phyloP scores from a whole-genome alignment of 1,140 invertebrate genomes.

The Caerostris darwini region DNA sequence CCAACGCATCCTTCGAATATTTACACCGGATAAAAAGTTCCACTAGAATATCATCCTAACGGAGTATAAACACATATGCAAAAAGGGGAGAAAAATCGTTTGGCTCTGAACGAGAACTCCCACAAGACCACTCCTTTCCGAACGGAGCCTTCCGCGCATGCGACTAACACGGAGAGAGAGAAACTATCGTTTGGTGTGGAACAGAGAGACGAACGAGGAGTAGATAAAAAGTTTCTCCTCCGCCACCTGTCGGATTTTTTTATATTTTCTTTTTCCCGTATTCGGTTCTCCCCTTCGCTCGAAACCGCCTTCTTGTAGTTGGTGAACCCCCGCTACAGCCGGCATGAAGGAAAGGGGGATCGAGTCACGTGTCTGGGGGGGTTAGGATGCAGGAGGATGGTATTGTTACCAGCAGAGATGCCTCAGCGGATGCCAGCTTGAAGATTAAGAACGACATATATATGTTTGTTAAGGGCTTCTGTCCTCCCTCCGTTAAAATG shows the following conservation, averaged over 20 bases:
- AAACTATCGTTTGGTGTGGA: constrained; percentile 55
- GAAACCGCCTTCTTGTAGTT: not conserved
- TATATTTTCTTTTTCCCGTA: constrained; percentile 7
- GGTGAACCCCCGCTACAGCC: constrained; percentile 57
- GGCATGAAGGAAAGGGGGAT: not conserved
- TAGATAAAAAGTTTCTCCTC: constrained; percentile 52
- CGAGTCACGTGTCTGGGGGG: constrained; percentile 45
- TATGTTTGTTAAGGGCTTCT: not conserved
- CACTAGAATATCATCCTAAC: not conserved
- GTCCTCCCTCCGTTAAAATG: not conserved
- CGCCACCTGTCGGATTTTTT: constrained; percentile 72
- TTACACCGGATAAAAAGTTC: not conserved
- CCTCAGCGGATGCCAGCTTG: constrained; percentile 60
- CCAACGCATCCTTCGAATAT: constrained; percentile 57
- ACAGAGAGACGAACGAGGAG: not conserved
- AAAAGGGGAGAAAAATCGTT: not conserved
- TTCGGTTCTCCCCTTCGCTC: not conserved
- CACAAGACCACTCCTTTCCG: not conserved
- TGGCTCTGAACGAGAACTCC: not conserved
- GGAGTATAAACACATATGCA: not conserved
- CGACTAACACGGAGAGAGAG: constrained; percentile 8
- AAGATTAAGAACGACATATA: constrained; percentile 45
- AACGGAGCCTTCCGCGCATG: not conserved
- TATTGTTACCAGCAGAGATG: constrained; percentile 44
- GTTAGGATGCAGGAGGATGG: constrained; percentile 65